Base-by-base conservation (phyloP, 2,797 vertebrate species). In the Meda fulgida region DNA sequence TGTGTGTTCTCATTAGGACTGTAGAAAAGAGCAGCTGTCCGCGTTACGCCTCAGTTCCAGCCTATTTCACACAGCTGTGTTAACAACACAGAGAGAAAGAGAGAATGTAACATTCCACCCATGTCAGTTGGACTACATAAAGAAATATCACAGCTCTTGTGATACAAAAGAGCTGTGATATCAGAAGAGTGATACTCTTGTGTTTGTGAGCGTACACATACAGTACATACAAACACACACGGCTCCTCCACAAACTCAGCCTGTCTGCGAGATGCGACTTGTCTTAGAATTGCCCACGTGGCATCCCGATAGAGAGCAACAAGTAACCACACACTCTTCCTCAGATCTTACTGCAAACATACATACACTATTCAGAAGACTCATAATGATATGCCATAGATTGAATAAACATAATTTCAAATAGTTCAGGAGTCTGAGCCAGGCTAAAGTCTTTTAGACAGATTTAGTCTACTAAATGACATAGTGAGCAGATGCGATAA, bases 41-140 rank as follows among this genome's bases (percentile, higher is more conserved):
- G 58, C 84, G 81, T 86, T 84, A 86, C 58, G 81, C 84, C 48
- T 84, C 78, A 87, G 81, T 87, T 86, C 73, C 86, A 86, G 78
- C 72, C 82, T 84, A 86, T 84, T 86, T 81, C 81, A 87, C 88
- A 89, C 88, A 89, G 88, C 88, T 87, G 86, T 83, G 82, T 79
- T 84, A 86, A 83, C 66, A 85, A 85, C 79, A 87, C 40, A 84
- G 55, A 70, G 71, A 84, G 70, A 81, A 58, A 29, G 48, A 81
- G 77, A 63, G 78, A 86, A 65, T 79, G 76, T 63, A 51, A 48
- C 51, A 78, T 85, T 81, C 82, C 73, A 7, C 58, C 70, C 63
- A 66, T 83, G 83, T 84, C 80, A 78, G 53, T 71, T 75, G 65
- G 55, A 78, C 72, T 70, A 80, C 82, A 78, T 46, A 65, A 84